phyloP scores from a whole-genome alignment of 2,888 invertebrate species.

The Conchocele bisecta region DNA sequence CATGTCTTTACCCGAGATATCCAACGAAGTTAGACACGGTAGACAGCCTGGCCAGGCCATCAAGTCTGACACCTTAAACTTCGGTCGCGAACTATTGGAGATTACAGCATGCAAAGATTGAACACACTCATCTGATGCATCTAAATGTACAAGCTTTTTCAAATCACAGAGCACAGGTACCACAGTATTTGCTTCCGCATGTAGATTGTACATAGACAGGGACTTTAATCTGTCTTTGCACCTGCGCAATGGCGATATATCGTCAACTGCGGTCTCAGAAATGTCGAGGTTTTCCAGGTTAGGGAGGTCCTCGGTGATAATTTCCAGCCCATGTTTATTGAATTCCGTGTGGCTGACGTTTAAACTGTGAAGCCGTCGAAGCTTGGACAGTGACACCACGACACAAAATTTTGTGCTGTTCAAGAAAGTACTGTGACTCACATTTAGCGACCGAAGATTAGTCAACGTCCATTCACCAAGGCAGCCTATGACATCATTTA shows the following conservation, averaged over 20 bases:
- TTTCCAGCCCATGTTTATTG: slow-evolving; percentile 87
- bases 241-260: slow-evolving; percentile 86
- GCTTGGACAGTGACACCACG: slow-evolving; percentile 86
- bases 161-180: slow-evolving; percentile 85
- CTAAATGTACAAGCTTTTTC: slow-evolving; percentile 84
- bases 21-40: slow-evolving; percentile 86
- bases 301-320: slow-evolving; percentile 87
- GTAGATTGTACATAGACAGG: slow-evolving; percentile 86
- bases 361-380: slow-evolving; percentile 85
- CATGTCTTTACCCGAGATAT: slow-evolving; percentile 87
- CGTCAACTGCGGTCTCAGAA: slow-evolving; percentile 86
- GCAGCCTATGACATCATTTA: slow-evolving; percentile 87
- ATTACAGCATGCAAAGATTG: slow-evolving; percentile 84
- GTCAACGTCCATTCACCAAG: slow-evolving; percentile 87
- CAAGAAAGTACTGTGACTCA: slow-evolving; percentile 86
- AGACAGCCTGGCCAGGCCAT: slow-evolving; percentile 80
- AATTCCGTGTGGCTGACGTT: slow-evolving; percentile 89
- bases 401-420: slow-evolving; percentile 86
- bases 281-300: slow-evolving; percentile 87
- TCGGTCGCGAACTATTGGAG: slow-evolving; percentile 81
- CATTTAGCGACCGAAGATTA: slow-evolving; percentile 86
- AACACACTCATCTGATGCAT: slow-evolving; percentile 85
- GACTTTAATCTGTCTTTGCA: slow-evolving; percentile 86
- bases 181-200: slow-evolving; percentile 81
- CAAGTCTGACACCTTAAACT: slow-evolving; percentile 74